Evolutionary conservation across 1,140 invertebrate species (phyloP).

Genomic region (Watersipora subatra): DNA sequence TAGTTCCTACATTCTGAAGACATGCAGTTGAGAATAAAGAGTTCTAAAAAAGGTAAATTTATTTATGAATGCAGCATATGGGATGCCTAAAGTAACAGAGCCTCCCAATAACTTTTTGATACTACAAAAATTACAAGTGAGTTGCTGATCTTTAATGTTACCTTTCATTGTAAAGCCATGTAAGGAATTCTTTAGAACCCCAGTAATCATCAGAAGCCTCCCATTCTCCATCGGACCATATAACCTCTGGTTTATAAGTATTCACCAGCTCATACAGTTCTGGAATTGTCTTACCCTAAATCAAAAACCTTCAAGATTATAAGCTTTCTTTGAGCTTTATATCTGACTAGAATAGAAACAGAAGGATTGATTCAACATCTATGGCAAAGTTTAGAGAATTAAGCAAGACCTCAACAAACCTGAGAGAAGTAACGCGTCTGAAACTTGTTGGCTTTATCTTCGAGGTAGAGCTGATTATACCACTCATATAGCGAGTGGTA

Average conservation of each 20-base stretch:
- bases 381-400: too few species aligned
- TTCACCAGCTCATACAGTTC: conserved; percentile 50
- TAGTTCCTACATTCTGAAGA: too few species aligned
- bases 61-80: too few species aligned
- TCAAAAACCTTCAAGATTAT: neutral
- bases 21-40: too few species aligned
- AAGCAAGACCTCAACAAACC: neutral
- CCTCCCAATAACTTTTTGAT: too few species aligned
- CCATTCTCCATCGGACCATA: conserved; percentile 78
- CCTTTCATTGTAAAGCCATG: conserved; percentile 89
- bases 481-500: conserved; percentile 80
- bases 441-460: neutral
- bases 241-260: conserved; percentile 67
- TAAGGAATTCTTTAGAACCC: conserved; percentile 48
- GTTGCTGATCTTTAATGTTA: too few species aligned
- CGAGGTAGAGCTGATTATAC: conserved; percentile 61
- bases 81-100: too few species aligned
- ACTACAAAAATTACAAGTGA: too few species aligned
- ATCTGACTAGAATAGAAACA: too few species aligned
- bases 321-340: neutral
- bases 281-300: conserved; percentile 15
- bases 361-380: too few species aligned
- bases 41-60: too few species aligned
- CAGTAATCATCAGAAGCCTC: conserved; percentile 52
- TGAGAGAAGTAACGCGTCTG: neutral